These are phyloP conservation scores for Tauraco erythrolophus DNA, from an alignment of 2,113 vertebrate species.

Conservation along the genomic window DNA sequence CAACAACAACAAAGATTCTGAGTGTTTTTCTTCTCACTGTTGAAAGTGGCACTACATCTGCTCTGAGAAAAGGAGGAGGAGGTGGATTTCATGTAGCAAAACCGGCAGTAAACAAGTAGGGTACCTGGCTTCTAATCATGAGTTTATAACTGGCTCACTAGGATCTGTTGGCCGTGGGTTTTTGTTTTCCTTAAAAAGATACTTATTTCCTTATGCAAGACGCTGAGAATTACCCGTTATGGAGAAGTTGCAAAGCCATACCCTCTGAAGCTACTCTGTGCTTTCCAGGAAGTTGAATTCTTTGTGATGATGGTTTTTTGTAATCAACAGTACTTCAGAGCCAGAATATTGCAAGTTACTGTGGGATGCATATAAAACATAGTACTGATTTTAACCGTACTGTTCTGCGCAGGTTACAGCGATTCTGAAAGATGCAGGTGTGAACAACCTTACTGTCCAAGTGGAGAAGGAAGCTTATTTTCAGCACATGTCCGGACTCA, in stretches of 20 bases:
- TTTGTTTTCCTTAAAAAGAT: neutral
- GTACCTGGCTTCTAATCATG: neutral
- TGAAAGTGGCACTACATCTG: neutral
- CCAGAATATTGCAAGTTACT: neutral
- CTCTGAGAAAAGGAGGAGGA: neutral
- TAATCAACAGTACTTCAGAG: neutral
- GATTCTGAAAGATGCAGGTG: constrained; percentile 92
- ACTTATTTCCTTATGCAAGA: neutral
- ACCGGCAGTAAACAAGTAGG: neutral
- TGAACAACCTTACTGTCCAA: constrained; percentile 96
- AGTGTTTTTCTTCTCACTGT: neutral
- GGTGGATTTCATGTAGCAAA: neutral
- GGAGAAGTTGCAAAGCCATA: neutral
- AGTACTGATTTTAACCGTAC: neutral
- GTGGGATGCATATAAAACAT: neutral
- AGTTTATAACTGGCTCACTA: neutral
- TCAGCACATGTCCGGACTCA: constrained; percentile 98
- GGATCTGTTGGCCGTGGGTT: neutral
- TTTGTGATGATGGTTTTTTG: neutral
- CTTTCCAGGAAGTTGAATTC: neutral
- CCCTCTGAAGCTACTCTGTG: neutral
- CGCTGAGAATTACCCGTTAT: neutral
- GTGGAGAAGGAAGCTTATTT: constrained; percentile 99
- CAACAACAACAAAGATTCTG: neutral
- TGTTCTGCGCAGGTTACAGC: constrained; percentile 84